Conservation (phyloP, 2,888 invertebrate genomes). For the Teinopalpus imperialis region DNA sequence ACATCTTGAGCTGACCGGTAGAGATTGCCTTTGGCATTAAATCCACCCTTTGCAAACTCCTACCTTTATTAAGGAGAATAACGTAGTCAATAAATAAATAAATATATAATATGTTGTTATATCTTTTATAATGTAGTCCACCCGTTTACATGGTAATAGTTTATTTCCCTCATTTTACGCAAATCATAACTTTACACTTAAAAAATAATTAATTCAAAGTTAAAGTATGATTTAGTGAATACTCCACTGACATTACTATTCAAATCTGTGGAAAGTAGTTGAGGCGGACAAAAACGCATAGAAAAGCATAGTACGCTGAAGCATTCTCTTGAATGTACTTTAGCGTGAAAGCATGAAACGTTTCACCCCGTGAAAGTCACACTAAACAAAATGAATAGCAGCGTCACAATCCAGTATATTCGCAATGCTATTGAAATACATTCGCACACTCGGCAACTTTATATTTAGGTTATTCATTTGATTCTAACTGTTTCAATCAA, state of each 20-base stretch:
- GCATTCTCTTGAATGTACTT: conserved; percentile 15
- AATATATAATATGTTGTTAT: too few relatives aligned
- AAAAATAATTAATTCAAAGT: conserved; percentile 1
- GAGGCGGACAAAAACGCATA: conserved; percentile 18
- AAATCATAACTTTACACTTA: not conserved
- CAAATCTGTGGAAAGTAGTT: conserved; percentile 19
- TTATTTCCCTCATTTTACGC: not conserved
- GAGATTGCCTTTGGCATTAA: too few relatives aligned
- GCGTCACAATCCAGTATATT: conserved; percentile 9
- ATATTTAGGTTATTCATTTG: not conserved
- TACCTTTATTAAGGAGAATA: too few relatives aligned
- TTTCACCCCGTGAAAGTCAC: conserved; percentile 18
- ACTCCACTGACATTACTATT: conserved; percentile 14
- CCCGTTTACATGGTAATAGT: too few relatives aligned
- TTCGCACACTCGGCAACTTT: not conserved
- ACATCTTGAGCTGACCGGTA: too few relatives aligned
- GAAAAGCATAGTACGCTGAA: conserved; percentile 12
- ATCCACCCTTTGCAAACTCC: too few relatives aligned
- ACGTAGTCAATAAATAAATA: too few relatives aligned
- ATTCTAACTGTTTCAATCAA: too few relatives aligned
- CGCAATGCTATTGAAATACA: not conserved
- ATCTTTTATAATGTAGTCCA: too few relatives aligned
- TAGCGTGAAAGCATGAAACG: conserved; percentile 22
- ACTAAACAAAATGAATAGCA: conserved; percentile 17
- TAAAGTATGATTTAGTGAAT: conserved; percentile 5